Evolutionary conservation across 2,888 invertebrate species (phyloP).

Genomic region (Lasioglossum lativentre): DNA sequence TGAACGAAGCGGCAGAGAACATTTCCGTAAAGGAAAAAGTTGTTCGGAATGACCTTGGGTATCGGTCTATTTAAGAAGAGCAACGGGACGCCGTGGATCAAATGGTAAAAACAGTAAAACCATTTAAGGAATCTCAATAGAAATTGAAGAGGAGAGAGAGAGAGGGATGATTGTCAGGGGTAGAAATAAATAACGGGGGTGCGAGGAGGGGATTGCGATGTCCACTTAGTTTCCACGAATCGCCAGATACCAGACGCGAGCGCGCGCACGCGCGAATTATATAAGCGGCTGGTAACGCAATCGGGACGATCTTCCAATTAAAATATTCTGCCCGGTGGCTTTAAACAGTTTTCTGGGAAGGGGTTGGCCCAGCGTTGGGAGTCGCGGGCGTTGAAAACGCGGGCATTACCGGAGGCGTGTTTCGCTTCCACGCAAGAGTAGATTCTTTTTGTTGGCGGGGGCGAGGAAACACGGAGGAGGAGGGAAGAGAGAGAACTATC

Average conservation of each 20-base stretch:
- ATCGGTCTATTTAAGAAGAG: too few relatives aligned
- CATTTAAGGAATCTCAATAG: too few relatives aligned
- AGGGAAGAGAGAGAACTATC: constrained; percentile 29
- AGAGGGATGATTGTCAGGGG: constrained; percentile 21
- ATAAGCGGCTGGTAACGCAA: constrained; percentile 62
- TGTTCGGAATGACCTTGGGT: too few relatives aligned
- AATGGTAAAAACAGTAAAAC: too few relatives aligned
- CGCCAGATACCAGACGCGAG: constrained; percentile 49
- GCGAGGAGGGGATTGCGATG: constrained; percentile 25
- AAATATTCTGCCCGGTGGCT: constrained; percentile 72
- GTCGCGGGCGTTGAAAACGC: constrained; percentile 50
- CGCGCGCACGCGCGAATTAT: constrained; percentile 63
- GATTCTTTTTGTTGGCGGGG: constrained; percentile 62
- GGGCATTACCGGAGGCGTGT: constrained; percentile 47
- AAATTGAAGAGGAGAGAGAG: too few relatives aligned
- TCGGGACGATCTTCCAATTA: constrained; percentile 72
- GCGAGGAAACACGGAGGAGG: constrained; percentile 22
- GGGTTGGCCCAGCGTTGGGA: constrained; percentile 23
- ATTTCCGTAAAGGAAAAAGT: too few relatives aligned
- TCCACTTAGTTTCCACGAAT: constrained; percentile 61
- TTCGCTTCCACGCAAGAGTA: constrained; percentile 56
- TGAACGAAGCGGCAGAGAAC: too few relatives aligned
- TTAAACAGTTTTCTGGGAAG: constrained; percentile 66
- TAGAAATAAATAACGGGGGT: constrained; percentile 51
- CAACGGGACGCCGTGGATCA: too few relatives aligned